Evolutionary conservation across 2,888 invertebrate species (phyloP).

Genomic region (Lissonota sp.): DNA sequence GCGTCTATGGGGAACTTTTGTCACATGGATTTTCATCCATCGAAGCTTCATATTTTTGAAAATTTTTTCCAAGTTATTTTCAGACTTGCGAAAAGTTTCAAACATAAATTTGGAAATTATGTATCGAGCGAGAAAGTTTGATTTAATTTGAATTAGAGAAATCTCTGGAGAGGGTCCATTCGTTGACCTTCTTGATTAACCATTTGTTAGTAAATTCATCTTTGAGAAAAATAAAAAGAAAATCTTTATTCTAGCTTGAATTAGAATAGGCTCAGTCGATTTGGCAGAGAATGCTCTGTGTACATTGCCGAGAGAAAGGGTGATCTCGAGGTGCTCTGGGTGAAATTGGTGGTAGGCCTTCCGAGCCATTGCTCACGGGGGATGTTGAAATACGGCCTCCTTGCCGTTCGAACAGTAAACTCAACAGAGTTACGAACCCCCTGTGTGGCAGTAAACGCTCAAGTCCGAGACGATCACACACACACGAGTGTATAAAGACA

Average conservation of each 20-base stretch:
- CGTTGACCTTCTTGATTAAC: too few relatives aligned
- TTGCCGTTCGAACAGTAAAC: constrained; percentile 65
- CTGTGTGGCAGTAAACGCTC: constrained; percentile 63
- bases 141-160: neutral
- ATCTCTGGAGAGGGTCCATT: neutral
- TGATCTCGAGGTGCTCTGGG: constrained; percentile 35
- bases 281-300: constrained; percentile 6
- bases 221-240: too few relatives aligned
- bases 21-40: too few relatives aligned
- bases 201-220: too few relatives aligned
- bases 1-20: neutral
- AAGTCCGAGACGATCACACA: constrained; percentile 28
- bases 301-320: constrained; percentile 13
- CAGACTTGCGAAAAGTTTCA: neutral
- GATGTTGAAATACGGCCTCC: constrained; percentile 67
- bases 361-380: constrained; percentile 64
- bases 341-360: constrained; percentile 63
- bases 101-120: neutral
- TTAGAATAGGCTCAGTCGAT: neutral
- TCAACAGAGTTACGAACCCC: constrained; percentile 60
- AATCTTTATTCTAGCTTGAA: neutral
- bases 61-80: neutral
- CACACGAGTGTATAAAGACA: constrained; percentile 9
- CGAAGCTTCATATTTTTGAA: neutral
- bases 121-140: neutral